Conservation (phyloP, 1,140 invertebrate genomes). For the Drosophila kohkoa region DNA sequence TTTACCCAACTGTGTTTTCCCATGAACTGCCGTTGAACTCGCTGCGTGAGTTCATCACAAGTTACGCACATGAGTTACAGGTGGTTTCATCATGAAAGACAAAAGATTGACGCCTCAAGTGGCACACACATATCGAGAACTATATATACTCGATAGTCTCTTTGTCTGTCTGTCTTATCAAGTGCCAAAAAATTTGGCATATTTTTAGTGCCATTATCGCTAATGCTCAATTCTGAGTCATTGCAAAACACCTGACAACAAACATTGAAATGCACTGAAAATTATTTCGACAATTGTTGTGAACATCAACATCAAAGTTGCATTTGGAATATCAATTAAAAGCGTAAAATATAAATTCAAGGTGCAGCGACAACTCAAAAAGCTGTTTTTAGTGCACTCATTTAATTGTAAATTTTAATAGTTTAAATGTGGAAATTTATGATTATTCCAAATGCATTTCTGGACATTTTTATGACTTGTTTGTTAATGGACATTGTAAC, state of each 20-base stretch:
- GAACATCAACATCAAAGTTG: background rate
- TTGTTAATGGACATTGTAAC: background rate
- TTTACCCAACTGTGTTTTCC: slow-evolving; percentile 45
- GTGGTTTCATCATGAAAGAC: slow-evolving; percentile 4
- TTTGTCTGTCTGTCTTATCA: slow-evolving; percentile 18
- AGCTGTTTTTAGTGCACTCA: slow-evolving; percentile 9
- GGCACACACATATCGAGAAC: background rate
- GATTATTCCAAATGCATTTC: slow-evolving; percentile 14
- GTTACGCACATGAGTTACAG: slow-evolving; percentile 28
- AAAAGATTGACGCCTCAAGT: background rate
- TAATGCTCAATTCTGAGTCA: slow-evolving; percentile 23
- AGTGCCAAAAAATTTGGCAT: slow-evolving; percentile 16
- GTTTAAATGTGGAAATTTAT: slow-evolving; percentile 21
- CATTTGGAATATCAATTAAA: background rate
- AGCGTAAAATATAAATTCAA: background rate
- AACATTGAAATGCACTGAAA: slow-evolving; percentile 21
- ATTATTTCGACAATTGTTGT: slow-evolving; percentile 3
- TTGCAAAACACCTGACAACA: slow-evolving; percentile 9
- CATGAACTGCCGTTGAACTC: slow-evolving; percentile 72
- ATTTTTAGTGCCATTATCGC: slow-evolving; percentile 6
- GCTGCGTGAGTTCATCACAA: slow-evolving; percentile 1
- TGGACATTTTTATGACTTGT: slow-evolving; percentile 25
- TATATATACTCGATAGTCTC: too few species aligned
- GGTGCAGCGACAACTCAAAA: too few species aligned
- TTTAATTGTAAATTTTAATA: slow-evolving; percentile 19